Base-by-base conservation (phyloP, 2,888 invertebrate genomes). In the Keiferia lycopersicella region DNA sequence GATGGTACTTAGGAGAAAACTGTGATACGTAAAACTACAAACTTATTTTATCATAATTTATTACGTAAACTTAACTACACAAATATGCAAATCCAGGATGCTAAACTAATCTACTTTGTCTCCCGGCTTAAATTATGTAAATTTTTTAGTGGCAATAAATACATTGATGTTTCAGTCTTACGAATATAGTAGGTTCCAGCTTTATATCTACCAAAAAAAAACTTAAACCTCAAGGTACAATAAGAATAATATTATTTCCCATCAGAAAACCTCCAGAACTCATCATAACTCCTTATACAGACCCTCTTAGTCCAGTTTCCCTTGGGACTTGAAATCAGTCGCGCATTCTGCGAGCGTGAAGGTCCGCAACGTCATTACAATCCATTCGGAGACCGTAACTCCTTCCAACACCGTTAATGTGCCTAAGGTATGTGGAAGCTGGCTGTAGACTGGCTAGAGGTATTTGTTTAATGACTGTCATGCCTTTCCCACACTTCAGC, bases 351-450 rank as follows among this genome's bases (percentile, higher is more conserved):
- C 75, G 71, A 79, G 77, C 71, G 77, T 83, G 82, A 82, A 81
- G 81, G 83, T 81, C 80, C 76, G 74, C 75, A 71, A 71, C 77
- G 81, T 88, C 88, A 87, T 89, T 90, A 89, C 73, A 81, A 79
- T 69, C 82, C 81, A 87, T 88, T 88, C 82, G 84, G 71, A 80
- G 79, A 66, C 64, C 67, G 70, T 75, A 81, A 84, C 81, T 83
- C 81, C 79, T 81, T 78, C 75, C 76, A 75, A 68, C 71, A 67
- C 72, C 73, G 71, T 68, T 77, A 80, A 80, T 79, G 77, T 72
- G 71, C 68, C 70, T 68, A 65, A 69, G 66, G 68, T 73, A 68
- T 70, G 51, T 51, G 18, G 38, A 34, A 56, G 34, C 30, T 20
- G 12, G 12, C 16, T 34, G 34, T 22, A 8, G 10, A 0, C 2